A percentile compares a stretch with the other conserved stretches of the same genome.
These are phyloP conservation scores for Aphelenchoides bicaudatus DNA, from an alignment of 2,888 invertebrate genomes.

Conservation along the genomic window DNA sequence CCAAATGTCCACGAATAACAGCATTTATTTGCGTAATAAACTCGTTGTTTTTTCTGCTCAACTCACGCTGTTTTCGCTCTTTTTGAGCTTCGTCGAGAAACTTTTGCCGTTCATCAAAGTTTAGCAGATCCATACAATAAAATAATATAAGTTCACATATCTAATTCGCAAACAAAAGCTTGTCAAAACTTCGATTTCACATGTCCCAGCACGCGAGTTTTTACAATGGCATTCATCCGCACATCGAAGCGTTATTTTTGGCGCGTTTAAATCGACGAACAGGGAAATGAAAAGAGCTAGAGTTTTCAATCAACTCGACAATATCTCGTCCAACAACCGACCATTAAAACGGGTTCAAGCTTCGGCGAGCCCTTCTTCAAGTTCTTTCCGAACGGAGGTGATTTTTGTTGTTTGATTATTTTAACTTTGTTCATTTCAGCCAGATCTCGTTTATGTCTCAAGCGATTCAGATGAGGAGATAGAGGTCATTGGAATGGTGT, in stretches of 20 bases:
- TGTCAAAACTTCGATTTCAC: too few relatives aligned
- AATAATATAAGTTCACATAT: too few relatives aligned
- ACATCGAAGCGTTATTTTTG: too few relatives aligned
- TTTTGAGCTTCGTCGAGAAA: slow-evolving; percentile 37
- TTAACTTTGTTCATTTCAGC: not conserved
- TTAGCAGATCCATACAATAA: slow-evolving; percentile 16
- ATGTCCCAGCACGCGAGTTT: too few relatives aligned
- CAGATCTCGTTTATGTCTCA: not conserved
- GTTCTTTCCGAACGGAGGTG: not conserved
- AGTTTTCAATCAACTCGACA: too few relatives aligned
- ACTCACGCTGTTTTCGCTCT: slow-evolving; percentile 35
- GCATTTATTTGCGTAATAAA: slow-evolving; percentile 33
- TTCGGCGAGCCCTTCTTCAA: not conserved
- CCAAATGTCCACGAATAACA: slow-evolving; percentile 30
- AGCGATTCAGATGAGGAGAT: slow-evolving; percentile 6
- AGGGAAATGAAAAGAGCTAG: not conserved
- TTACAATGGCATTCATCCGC: too few relatives aligned
- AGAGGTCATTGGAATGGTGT: not conserved
- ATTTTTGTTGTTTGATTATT: not conserved
- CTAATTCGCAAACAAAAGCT: too few relatives aligned
- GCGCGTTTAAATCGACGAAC: not conserved
- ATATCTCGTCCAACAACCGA: too few relatives aligned
- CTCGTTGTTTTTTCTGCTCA: slow-evolving; percentile 22
- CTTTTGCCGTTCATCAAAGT: slow-evolving; percentile 25
- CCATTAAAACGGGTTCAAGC: too few relatives aligned